phyloP scores from a whole-genome alignment of 1,140 invertebrate species.

The Protaetia brevitarsis region DNA sequence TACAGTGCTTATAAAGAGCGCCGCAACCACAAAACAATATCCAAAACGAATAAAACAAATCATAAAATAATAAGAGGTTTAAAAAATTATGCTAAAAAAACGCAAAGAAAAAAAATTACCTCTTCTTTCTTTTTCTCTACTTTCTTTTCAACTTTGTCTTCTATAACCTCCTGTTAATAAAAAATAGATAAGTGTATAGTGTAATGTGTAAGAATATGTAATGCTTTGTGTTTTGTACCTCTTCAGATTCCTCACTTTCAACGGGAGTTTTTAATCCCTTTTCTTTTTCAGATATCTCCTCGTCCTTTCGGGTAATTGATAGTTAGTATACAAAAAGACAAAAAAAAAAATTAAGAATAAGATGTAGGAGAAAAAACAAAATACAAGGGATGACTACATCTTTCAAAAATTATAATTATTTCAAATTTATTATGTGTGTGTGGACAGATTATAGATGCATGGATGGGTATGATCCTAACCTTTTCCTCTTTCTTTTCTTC shows the following conservation, averaged over 20 bases:
- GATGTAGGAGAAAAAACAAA: conserved; percentile 6
- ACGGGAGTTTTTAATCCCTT: background rate
- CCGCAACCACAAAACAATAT: too few species aligned
- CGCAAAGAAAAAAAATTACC: conserved; percentile 22
- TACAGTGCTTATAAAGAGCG: too few species aligned
- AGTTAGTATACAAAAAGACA: too few species aligned
- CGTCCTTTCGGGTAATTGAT: too few species aligned
- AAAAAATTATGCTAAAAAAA: background rate
- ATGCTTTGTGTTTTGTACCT: conserved; percentile 3
- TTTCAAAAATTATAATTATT: background rate
- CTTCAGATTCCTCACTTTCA: conserved; percentile 7
- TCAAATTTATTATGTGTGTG: background rate
- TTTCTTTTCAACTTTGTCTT: background rate
- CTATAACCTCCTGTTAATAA: conserved; percentile 17
- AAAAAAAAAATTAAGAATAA: background rate
- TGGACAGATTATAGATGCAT: background rate
- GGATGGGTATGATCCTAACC: background rate
- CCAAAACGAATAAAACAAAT: too few species aligned
- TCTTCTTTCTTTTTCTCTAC: conserved; percentile 31
- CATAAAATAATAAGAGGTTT: conserved; percentile 5
- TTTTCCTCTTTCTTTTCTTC: conserved; percentile 29
- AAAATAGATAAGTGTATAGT: background rate
- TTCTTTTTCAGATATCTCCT: conserved; percentile 30
- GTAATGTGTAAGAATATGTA: background rate
- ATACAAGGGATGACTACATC: too few species aligned